Base-by-base conservation (phyloP, 2,113 vertebrate genomes). In the Rousettus leschenaultii region DNA sequence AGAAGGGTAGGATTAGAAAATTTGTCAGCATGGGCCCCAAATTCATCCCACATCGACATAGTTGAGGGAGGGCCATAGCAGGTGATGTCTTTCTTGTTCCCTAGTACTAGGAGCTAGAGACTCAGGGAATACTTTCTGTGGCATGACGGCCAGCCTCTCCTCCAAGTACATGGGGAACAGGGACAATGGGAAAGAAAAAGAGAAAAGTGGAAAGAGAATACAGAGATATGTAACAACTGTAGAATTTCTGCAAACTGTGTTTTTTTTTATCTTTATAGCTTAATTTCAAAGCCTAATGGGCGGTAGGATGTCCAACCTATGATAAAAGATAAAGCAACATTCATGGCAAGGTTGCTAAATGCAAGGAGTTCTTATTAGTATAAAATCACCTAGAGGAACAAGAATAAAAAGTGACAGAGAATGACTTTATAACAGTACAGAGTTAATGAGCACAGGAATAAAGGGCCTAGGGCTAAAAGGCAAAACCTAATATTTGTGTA, bases 401-500 rank as follows among this genome's bases (percentile, higher is more conserved):
- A 92, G 84, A 95, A 94, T 92, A 88, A 97, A 95, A 66, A 79
- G 61, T 74, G 92, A 63, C 71, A 95, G 84, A 77, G 38, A 80
- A 91, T 94, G 86, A 86, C 86, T 94, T 97, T 90, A 86, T 86
- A 95, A 82, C 43, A 75, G 38, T 61, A 35, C 43, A 85, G 59
- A 87, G 85, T 57, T 97, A 95, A 97, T 93, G 94, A 94, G 71
- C 85, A 91, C 4, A 93, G 82, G 78, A 96, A 66, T 89, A 85
- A 96, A 95, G 70, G 45, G 91, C 91, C 63, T 71, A 65, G 30
- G 78, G 94, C 95, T 94, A 92, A 95, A 89, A 95, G 87, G 63
- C 59, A 82, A 96, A 97, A 40, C 78, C 94, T 91, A 97, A 95
- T 93, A 95, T 98, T 97, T 97, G 89, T 94, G 40, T 96, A 96